Evolutionary conservation across 2,113 vertebrate species (phyloP).

Genomic region (Isichthys henryi): DNA sequence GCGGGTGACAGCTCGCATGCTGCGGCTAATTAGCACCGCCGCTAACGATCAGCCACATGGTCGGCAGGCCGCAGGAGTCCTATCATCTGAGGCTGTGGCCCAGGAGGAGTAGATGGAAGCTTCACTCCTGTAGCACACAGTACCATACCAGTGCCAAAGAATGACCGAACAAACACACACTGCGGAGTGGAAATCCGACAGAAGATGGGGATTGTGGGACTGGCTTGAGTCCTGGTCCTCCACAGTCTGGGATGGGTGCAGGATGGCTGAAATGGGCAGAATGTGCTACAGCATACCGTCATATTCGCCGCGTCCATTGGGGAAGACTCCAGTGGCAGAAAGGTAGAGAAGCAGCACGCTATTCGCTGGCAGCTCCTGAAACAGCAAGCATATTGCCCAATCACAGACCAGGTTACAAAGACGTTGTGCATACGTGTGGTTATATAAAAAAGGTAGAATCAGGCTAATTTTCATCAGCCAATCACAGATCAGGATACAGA

Average conservation of each 20-base stretch:
- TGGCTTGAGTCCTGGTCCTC: not conserved
- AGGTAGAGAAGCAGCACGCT: constrained; percentile 91
- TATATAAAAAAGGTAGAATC: not conserved
- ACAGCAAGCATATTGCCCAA: not conserved
- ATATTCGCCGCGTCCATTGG: constrained; percentile 84
- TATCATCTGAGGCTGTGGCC: not conserved
- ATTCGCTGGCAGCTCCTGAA: constrained; percentile 92
- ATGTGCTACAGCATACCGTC: constrained; percentile 68
- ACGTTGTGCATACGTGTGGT: not conserved
- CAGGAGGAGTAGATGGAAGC: not conserved
- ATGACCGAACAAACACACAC: not conserved
- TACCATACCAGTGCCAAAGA: not conserved
- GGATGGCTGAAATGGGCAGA: not conserved
- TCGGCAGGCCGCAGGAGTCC: not conserved
- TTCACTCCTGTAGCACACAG: not conserved
- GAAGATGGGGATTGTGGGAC: not conserved
- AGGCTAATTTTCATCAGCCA: not conserved
- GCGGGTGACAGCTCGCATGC: not conserved
- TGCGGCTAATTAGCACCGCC: not conserved
- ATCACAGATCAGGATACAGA: not conserved
- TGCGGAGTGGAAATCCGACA: not conserved
- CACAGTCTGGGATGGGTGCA: not conserved
- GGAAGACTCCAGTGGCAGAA: constrained; percentile 94
- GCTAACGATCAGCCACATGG: not conserved
- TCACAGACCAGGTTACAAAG: not conserved